Conservation (phyloP, 2,888 invertebrate species). For the Pristionchus japonicus region DNA sequence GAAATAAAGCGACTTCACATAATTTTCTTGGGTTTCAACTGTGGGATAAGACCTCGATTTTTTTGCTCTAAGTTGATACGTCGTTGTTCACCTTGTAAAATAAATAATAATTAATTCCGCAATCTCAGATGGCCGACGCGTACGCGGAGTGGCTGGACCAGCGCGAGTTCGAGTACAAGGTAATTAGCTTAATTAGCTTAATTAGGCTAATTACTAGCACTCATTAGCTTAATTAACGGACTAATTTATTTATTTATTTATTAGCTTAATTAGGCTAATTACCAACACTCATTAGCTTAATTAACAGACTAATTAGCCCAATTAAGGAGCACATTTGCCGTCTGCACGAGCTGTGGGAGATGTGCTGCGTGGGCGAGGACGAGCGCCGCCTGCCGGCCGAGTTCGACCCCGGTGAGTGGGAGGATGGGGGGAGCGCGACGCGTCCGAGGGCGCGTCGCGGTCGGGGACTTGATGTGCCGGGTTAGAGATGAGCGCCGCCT, state of each 20-base stretch:
- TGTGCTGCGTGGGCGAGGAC: conserved; percentile 21
- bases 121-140: neutral
- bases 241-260: too few species aligned
- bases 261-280: neutral
- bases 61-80: too few species aligned
- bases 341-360: conserved; percentile 38
- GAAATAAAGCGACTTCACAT: too few species aligned
- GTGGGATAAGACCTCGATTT: too few species aligned
- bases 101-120: neutral
- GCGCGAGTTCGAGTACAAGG: conserved; percentile 8
- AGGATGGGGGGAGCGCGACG: neutral
- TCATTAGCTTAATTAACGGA: too few species aligned
- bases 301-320: too few species aligned
- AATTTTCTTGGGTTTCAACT: too few species aligned
- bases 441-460: too few species aligned
- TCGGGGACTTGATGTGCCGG: conserved; percentile 7
- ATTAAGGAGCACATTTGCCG: neutral
- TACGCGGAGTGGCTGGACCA: conserved; percentile 11
- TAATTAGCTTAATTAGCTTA: neutral
- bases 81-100: too few species aligned
- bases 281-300: too few species aligned
- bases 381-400: neutral
- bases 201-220: neutral
- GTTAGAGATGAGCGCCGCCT: neutral
- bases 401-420: conserved; percentile 1